Conservation (phyloP, 2,888 invertebrate species). For the Tiphia femorata region DNA sequence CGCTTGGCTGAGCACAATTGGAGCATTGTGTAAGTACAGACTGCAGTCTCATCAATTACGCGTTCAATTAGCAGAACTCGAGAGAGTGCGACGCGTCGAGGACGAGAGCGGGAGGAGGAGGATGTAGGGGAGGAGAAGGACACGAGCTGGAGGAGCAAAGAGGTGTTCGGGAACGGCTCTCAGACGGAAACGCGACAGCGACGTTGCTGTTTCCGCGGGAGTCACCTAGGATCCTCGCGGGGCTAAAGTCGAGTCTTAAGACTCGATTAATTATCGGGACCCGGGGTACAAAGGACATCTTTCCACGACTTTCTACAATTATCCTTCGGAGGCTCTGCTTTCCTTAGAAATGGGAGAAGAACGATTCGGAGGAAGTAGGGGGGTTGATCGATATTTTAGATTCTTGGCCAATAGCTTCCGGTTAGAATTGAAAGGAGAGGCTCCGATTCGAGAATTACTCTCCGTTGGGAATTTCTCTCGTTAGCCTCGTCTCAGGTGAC, state of each 20-base stretch:
- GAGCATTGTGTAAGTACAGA: slow-evolving; percentile 63
- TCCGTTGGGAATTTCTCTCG: no score
- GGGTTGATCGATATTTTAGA: no score
- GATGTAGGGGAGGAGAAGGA: not conserved
- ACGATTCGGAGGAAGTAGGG: no score
- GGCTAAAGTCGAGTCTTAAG: not conserved
- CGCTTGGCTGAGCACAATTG: slow-evolving; percentile 62
- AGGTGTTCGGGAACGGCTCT: not conserved
- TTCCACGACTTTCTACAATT: no score
- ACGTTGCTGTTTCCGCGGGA: not conserved
- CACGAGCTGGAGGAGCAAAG: no score
- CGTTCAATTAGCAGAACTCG: slow-evolving; percentile 58
- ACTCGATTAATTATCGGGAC: slow-evolving; percentile 1
- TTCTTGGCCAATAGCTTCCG: no score
- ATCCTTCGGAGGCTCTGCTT: no score
- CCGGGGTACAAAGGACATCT: not conserved
- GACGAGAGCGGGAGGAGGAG: not conserved
- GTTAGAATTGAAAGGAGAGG: no score
- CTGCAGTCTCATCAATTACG: slow-evolving; percentile 63
- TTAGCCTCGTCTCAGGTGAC: no score
- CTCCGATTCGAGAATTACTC: no score
- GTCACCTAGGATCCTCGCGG: not conserved
- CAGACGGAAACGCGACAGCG: not conserved
- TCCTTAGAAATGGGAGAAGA: no score
- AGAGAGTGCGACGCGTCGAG: not conserved